Conservation (phyloP, 2,888 invertebrate species). For the Mythimna pallens region DNA sequence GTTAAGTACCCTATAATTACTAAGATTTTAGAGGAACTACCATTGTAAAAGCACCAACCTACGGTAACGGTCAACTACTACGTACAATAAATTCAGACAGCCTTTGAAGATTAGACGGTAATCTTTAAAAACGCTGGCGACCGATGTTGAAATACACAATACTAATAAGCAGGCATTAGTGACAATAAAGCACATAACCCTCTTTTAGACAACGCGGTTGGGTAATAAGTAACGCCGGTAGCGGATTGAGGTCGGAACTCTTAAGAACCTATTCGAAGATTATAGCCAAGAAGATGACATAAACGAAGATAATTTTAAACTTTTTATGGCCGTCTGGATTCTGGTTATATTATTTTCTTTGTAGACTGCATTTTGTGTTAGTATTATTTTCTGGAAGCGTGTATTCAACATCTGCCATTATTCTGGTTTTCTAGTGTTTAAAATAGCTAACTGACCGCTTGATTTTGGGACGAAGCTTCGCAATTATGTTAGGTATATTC, state of each 20-base stretch:
- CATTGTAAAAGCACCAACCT: constrained; percentile 18
- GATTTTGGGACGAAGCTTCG: background rate
- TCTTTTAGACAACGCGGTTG: constrained; percentile 41
- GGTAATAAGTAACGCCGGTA: constrained; percentile 71
- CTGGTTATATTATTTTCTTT: constrained; percentile 39
- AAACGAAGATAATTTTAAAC: constrained; percentile 45
- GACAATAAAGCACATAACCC: constrained; percentile 62
- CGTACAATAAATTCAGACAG: constrained; percentile 40
- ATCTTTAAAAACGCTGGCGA: constrained; percentile 59
- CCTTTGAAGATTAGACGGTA: constrained; percentile 54
- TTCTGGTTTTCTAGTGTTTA: background rate
- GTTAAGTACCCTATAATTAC: constrained; percentile 52
- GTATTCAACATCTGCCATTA: background rate
- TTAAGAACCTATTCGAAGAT: constrained; percentile 56
- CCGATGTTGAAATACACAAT: constrained; percentile 66
- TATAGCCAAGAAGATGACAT: constrained; percentile 52
- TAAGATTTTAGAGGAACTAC: constrained; percentile 19
- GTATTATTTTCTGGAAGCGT: background rate
- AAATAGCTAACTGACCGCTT: background rate
- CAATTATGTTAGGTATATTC: background rate
- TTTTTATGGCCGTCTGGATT: constrained; percentile 39
- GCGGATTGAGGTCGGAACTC: constrained; percentile 60
- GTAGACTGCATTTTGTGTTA: constrained; percentile 8
- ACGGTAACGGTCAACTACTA: constrained; percentile 18
- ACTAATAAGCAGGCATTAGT: constrained; percentile 71